Conservation (phyloP, 2,797 vertebrate species). For the Schizopygopsis malacanthus region DNA sequence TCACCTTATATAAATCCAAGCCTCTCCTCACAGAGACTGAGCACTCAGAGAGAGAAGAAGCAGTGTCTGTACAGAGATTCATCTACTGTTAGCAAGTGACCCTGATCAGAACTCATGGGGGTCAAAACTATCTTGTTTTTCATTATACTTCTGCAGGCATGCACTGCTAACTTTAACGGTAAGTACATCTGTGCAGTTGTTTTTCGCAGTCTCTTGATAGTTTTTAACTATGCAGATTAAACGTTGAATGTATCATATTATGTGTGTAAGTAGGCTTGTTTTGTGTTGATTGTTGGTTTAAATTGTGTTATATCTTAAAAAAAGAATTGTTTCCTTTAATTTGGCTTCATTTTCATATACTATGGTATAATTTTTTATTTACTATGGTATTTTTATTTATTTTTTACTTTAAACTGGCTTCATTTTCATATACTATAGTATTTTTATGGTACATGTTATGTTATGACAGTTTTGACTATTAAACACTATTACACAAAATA, state of each 20-base stretch:
- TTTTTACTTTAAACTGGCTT: not conserved
- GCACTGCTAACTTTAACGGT: not conserved
- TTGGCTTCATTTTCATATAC: not conserved
- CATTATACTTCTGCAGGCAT: not conserved
- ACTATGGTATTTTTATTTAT: not conserved
- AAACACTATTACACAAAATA: no score
- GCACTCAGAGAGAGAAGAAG: not conserved
- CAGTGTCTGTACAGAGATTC: not conserved
- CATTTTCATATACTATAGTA: not conserved
- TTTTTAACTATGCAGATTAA: not conserved
- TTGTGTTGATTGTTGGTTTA: not conserved
- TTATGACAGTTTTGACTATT: no score
- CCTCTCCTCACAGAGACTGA: not conserved
- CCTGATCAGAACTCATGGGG: not conserved
- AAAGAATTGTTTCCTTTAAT: not conserved
- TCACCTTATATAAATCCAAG: not conserved
- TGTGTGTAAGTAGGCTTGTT: not conserved
- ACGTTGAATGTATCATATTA: not conserved
- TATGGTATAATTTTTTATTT: not conserved
- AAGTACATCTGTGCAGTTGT: not conserved
- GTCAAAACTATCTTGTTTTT: not conserved
- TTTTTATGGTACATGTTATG: not conserved
- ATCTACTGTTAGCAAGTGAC: not conserved
- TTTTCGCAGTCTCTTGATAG: not conserved
- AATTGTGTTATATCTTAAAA: not conserved